These are phyloP conservation scores for Carcina quercana DNA, from an alignment of 2,888 invertebrate genomes.

Conservation along the genomic window DNA sequence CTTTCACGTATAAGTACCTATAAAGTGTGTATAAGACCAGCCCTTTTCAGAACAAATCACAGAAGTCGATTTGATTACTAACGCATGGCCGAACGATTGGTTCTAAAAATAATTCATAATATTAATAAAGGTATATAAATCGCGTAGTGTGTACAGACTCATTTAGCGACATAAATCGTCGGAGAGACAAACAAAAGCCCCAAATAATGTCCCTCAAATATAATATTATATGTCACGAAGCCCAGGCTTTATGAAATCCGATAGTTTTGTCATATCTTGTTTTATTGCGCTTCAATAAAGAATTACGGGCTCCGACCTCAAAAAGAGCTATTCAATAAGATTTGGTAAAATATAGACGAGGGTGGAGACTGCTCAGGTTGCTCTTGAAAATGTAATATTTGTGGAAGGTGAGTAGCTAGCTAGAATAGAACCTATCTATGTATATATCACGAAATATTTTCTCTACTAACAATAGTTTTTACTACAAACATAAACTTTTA, in stretches of 20 bases:
- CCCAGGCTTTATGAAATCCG: conserved; percentile 73
- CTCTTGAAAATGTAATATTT: conserved; percentile 18
- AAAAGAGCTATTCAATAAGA: conserved; percentile 47
- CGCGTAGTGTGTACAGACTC: conserved; percentile 30
- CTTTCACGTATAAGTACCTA: too few species aligned
- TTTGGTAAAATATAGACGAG: conserved; percentile 37
- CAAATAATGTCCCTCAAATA: conserved; percentile 66
- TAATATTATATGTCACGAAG: conserved; percentile 71
- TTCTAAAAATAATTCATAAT: background rate
- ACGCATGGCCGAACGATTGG: too few species aligned
- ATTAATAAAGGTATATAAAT: conserved; percentile 17
- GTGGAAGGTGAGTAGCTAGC: too few species aligned
- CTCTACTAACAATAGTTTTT: too few species aligned
- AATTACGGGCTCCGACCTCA: conserved; percentile 42
- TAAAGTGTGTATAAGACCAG: too few species aligned
- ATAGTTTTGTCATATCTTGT: conserved; percentile 75
- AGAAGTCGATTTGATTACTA: too few species aligned
- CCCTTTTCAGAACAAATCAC: too few species aligned
- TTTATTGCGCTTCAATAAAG: conserved; percentile 66
- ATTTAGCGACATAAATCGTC: conserved; percentile 38
- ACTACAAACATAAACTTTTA: too few species aligned
- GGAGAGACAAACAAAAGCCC: conserved; percentile 50
- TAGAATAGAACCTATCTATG: too few species aligned
- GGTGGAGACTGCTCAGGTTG: conserved; percentile 25
- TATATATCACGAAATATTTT: too few species aligned